These are phyloP conservation scores for Perca schrenkii DNA, from an alignment of 2,113 vertebrate genomes.

Conservation along the genomic window DNA sequence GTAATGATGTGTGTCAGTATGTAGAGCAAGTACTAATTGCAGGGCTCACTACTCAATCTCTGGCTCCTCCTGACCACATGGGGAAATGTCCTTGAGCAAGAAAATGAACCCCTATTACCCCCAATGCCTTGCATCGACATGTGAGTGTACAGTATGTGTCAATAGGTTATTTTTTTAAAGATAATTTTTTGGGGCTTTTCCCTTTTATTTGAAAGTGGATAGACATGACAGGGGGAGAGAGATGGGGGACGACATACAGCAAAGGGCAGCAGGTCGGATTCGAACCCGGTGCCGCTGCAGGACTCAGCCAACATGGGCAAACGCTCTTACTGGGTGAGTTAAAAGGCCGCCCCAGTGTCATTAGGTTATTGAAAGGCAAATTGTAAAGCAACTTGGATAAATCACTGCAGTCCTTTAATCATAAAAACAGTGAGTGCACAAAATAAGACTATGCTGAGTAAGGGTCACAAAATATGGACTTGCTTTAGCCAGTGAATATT, in stretches of 20 bases:
- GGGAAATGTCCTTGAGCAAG: not conserved
- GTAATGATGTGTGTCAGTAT: not conserved
- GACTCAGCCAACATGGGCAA: too few species aligned
- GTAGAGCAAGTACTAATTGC: not conserved
- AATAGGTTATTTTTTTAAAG: not conserved
- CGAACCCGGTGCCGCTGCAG: too few species aligned
- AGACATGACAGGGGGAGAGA: too few species aligned
- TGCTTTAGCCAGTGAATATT: not conserved
- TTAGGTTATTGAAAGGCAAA: not conserved
- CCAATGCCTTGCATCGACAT: not conserved
- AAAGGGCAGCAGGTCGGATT: too few species aligned
- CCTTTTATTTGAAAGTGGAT: too few species aligned
- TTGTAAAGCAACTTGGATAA: not conserved
- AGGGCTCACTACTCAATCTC: not conserved
- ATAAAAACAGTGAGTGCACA: not conserved
- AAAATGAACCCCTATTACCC: not conserved
- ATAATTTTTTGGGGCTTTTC: too few species aligned
- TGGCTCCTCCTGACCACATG: not conserved
- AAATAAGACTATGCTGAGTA: not conserved
- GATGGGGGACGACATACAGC: too few species aligned
- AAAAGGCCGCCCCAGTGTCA: not conserved
- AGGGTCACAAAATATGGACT: not conserved
- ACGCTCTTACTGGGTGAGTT: too few species aligned
- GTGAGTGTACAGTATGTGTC: not conserved
- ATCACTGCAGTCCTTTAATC: not conserved